Evolutionary conservation across 2,113 vertebrate species (phyloP), one percentile per base, ranked within the genome.

Genomic region (Aramus guarauna): DNA sequence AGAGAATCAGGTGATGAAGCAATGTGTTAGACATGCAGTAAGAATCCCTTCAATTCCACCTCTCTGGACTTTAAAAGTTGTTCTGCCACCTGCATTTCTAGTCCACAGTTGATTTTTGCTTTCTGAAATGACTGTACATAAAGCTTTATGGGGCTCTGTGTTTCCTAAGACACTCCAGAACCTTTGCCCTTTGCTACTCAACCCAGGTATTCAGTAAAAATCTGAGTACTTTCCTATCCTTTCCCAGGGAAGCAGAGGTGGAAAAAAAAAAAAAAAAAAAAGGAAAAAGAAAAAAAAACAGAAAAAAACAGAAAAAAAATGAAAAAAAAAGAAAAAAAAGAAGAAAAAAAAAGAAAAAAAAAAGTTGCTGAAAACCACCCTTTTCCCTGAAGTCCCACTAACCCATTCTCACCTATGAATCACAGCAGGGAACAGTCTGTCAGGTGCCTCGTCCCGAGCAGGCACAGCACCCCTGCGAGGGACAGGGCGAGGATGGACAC

Each of bases 11-110:
- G n/a, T 6, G 18, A 60, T 34, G 41, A 50, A 66, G 21, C 7
- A 37, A 55, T 1, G 10, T 17, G 18, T 22, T 22, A 18, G 11
- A 39, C 19, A 17, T 0, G 12, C 5, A 41, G 7, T 4, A 59
- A 75, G 22, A 17, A 43, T 15, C 48, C 55, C n/a, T 66, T 22
- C 53, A 32, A 7, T 39, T 53, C 45, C 59, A 58, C 34, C 11
- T n/a, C 55, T 50, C 53, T 15, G 63, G 37, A 55, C 34, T 80
- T 41, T 0, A 30, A 16, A 68, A 72, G 36, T 26, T 20, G 0
- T 47, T 58, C 32, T 58, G 30, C 3, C 37, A 67, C 27, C 23
- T 43, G 19, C 29, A 71, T 63, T 90, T 71, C 47, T 41, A 68
- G 22, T 4, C 24, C 47, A 41, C 85, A 39, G 21, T 2, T 2